Percentiles rank a stretch among this genome's conserved stretches.
phyloP scores from a whole-genome alignment of 2,113 vertebrate genomes.

The Uropsilus gracilis region DNA sequence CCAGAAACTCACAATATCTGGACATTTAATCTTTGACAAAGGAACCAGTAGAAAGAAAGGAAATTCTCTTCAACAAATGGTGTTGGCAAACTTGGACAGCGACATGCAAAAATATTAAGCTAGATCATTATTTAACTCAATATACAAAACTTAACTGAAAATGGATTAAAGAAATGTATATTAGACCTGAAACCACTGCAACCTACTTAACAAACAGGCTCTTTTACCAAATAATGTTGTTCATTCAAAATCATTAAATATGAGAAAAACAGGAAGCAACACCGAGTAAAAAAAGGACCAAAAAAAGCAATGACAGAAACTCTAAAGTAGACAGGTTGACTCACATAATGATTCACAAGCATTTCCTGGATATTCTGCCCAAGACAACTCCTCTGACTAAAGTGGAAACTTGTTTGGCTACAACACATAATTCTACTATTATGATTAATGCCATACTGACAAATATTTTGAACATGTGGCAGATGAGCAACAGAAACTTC shows the following conservation, averaged over 20 bases:
- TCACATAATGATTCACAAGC: constrained; percentile 40
- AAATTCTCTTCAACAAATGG: too few relatives aligned
- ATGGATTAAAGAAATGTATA: too few relatives aligned
- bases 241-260: constrained; percentile 38
- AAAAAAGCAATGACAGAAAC: constrained; percentile 27
- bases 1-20: too few relatives aligned
- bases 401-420: constrained; percentile 54
- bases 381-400: constrained; percentile 45
- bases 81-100: too few relatives aligned
- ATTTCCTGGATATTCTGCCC: constrained; percentile 52
- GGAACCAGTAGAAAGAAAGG: too few relatives aligned
- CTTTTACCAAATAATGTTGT: constrained; percentile 31
- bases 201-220: constrained; percentile 35
- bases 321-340: constrained; percentile 54
- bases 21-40: too few relatives aligned
- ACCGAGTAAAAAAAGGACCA: not conserved
- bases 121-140: too few relatives aligned
- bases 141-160: too few relatives aligned
- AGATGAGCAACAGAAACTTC: constrained; percentile 25
- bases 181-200: not conserved
- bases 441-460: constrained; percentile 32
- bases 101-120: too few relatives aligned
- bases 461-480: constrained; percentile 54
- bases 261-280: not conserved
- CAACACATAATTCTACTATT: constrained; percentile 37